Evolutionary conservation across 1,140 invertebrate species (phyloP).

Genomic region (Tigriopus japonicus): DNA sequence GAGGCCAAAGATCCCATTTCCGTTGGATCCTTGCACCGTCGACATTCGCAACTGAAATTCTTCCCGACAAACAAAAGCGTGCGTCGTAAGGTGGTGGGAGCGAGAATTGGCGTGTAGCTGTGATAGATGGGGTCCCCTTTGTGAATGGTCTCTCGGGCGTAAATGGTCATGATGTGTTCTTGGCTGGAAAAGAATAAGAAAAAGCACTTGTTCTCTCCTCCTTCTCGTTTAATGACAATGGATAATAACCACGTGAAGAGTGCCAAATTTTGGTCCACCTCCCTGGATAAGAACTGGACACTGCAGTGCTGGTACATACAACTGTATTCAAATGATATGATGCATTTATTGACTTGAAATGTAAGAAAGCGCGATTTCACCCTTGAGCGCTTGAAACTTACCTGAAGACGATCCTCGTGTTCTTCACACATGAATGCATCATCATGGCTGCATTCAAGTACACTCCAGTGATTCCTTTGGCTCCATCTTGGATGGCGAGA

Average conservation of each 20-base stretch:
- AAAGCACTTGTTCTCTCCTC: too few species aligned
- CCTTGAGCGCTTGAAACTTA: too few species aligned
- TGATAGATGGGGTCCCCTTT: neutral
- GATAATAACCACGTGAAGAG: too few species aligned
- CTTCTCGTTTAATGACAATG: too few species aligned
- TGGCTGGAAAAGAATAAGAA: neutral
- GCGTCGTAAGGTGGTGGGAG: neutral
- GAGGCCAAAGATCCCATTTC: neutral
- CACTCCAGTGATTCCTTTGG: neutral
- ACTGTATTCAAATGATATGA: too few species aligned
- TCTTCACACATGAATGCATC: slow-evolving; percentile 8
- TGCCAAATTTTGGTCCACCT: too few species aligned
- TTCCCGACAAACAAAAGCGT: neutral
- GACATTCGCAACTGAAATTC: neutral
- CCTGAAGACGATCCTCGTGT: neutral
- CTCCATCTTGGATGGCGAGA: neutral
- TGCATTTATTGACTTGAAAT: too few species aligned
- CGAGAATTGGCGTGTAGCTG: neutral
- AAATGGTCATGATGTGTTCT: neutral
- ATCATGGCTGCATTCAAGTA: slow-evolving; percentile 1
- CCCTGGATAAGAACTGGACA: too few species aligned
- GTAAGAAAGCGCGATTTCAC: too few species aligned
- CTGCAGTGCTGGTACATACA: too few species aligned
- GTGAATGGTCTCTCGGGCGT: neutral
- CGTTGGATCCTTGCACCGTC: neutral